These are phyloP conservation scores for Apodemia zela DNA, from an alignment of 2,888 invertebrate species.

Conservation along the genomic window DNA sequence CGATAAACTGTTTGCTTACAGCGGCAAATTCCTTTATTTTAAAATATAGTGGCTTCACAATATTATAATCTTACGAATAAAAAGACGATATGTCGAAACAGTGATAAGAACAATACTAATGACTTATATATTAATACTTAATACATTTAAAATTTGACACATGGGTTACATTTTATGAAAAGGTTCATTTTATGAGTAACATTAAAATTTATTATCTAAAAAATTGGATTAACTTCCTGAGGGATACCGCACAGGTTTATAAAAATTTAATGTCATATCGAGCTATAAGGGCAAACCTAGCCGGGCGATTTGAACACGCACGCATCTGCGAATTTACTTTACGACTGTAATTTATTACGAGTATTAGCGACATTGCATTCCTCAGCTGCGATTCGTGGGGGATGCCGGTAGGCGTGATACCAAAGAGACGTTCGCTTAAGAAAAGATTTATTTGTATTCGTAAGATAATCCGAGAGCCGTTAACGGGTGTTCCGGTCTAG, in stretches of 20 bases:
- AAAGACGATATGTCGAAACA: constrained; percentile 77
- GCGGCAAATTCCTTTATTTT: constrained; percentile 79
- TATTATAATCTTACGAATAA: constrained; percentile 73
- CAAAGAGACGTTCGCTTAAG: constrained; percentile 66
- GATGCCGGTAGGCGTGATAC: constrained; percentile 55
- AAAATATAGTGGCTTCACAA: constrained; percentile 80
- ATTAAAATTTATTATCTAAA: constrained; percentile 48
- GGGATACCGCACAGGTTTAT: constrained; percentile 65
- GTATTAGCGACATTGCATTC: constrained; percentile 73
- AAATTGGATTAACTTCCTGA: constrained; percentile 75
- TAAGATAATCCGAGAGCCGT: constrained; percentile 69
- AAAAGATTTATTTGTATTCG: constrained; percentile 72
- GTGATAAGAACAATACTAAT: constrained; percentile 73
- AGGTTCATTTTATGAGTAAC: constrained; percentile 36
- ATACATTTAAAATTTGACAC: constrained; percentile 66
- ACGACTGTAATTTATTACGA: constrained; percentile 26
- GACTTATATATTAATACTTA: constrained; percentile 53
- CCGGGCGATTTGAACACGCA: constrained; percentile 61
- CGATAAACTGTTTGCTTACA: constrained; percentile 75
- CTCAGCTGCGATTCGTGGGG: constrained; percentile 53
- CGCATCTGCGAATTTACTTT: constrained; percentile 72
- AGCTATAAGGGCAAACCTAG: constrained; percentile 79
- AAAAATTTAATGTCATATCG: constrained; percentile 54
- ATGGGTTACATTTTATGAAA: constrained; percentile 66
- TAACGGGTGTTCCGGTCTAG: constrained; percentile 56